Conservation (phyloP, 2,113 vertebrate species). For the Myrmophylax atrothorax region DNA sequence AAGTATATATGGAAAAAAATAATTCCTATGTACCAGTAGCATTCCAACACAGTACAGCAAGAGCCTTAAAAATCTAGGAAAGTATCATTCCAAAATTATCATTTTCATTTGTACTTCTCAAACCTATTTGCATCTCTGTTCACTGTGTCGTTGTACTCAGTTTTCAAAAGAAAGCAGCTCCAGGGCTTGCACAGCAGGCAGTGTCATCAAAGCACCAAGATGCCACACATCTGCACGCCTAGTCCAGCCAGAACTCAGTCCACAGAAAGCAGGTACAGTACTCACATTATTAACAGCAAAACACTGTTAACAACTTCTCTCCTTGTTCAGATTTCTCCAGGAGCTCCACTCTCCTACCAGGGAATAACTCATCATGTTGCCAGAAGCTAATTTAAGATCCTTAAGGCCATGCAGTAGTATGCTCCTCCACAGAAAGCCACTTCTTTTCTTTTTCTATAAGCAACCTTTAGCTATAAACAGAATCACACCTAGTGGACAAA, state of each 20-base stretch:
- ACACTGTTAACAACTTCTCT: neutral
- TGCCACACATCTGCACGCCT: neutral
- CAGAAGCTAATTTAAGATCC: neutral
- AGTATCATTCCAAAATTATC: neutral
- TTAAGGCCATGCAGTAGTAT: neutral
- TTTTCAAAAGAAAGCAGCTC: neutral
- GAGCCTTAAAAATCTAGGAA: neutral
- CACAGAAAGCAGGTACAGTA: neutral
- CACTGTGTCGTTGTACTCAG: too few species aligned
- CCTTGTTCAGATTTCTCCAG: neutral
- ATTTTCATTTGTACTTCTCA: neutral
- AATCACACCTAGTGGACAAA: neutral
- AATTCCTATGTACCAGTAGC: neutral
- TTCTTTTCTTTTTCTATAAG: neutral
- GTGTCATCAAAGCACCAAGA: neutral
- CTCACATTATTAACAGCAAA: neutral
- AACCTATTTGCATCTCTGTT: neutral
- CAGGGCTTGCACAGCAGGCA: neutral
- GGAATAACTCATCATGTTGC: fast-evolving
- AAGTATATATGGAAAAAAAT: neutral
- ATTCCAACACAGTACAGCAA: neutral
- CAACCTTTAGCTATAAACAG: neutral
- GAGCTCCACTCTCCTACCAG: neutral
- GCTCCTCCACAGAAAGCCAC: neutral
- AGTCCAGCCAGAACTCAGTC: neutral